Conservation (phyloP, 2,888 invertebrate genomes). For the Cosmorhoe ocellata region DNA sequence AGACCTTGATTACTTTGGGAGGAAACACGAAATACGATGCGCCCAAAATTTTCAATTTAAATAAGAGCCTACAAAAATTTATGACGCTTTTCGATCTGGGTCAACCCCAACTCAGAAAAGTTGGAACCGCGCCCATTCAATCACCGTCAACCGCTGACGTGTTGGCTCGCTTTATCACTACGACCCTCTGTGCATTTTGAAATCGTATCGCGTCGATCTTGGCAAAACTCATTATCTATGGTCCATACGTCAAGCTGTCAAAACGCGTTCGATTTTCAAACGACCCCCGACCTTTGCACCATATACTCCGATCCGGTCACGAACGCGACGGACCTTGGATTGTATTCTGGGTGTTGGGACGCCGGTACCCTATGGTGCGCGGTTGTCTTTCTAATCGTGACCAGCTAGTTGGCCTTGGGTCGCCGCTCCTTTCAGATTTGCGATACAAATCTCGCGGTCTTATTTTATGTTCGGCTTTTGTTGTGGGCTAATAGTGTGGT, state of each 20-base stretch:
- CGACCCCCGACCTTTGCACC: slow-evolving; percentile 67
- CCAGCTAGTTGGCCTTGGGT: slow-evolving; percentile 65
- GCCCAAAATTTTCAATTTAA: slow-evolving; percentile 13
- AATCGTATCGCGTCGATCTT: slow-evolving; percentile 32
- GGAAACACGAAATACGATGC: background rate
- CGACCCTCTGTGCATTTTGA: slow-evolving; percentile 27
- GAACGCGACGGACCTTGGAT: slow-evolving; percentile 63
- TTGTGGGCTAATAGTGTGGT: slow-evolving; percentile 46
- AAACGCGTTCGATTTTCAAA: slow-evolving; percentile 56
- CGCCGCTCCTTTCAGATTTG: slow-evolving; percentile 67
- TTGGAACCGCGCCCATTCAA: slow-evolving; percentile 26
- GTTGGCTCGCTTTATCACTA: slow-evolving; percentile 22
- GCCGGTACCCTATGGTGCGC: slow-evolving; percentile 28
- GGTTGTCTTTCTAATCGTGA: slow-evolving; percentile 73
- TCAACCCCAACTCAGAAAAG: slow-evolving; percentile 11
- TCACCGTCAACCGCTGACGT: slow-evolving; percentile 21
- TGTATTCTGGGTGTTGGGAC: slow-evolving; percentile 54
- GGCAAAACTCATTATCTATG: slow-evolving; percentile 36
- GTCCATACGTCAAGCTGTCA: slow-evolving; percentile 60
- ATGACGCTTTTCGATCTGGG: slow-evolving; percentile 14
- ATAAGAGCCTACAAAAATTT: slow-evolving; percentile 14
- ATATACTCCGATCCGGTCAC: slow-evolving; percentile 59
- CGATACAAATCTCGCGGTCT: slow-evolving; percentile 60
- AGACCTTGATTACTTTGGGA: too few relatives aligned
- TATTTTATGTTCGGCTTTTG: slow-evolving; percentile 47